Evolutionary conservation across 2,797 vertebrate genomes (phyloP), one percentile per base, ranked within the genome.

Genomic region (Potorous gilbertii): DNA sequence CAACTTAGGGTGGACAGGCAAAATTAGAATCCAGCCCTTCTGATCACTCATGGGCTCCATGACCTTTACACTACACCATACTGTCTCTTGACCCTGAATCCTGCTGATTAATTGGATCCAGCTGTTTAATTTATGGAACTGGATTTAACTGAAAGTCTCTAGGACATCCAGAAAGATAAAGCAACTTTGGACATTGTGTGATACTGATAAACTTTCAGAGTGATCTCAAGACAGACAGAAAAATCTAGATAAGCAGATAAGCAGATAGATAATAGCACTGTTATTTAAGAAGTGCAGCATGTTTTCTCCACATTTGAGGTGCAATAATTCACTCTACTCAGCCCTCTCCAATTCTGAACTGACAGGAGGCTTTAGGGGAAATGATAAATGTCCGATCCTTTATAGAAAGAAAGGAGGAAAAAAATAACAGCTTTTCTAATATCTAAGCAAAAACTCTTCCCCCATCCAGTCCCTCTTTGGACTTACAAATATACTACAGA

Each of bases 211-310:
- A 3, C 21, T 81, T 52, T 90, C 52, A 54, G 34, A 54, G 54
- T 90, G 90, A 34, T 55, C 28, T 87, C 46, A 29, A 90, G 54
- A 90, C 5, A 9, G 52, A 55, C 50, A 90, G 52, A 55, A 56
- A 52, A 55, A 87, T 94, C 62, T 59, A 95, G 93, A 66, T 87
- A 94, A 56, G 91, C 91, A n/a, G 54, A 87, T 34, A 92, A 57
- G 81, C 54, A 55, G 90, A 94, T 12, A 90, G 95, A 56, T 56
- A 55, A 31, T 55, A 92, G 90, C 24, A 54, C 14, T 54, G 57
- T 93, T 95, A 95, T 94, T 90, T 55, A 87, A 96, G 92, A 95
- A 96, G 55, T 34, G 90, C 40, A 90, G 62, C 5, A 24, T 93
- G 57, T 90, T 94, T 87, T 92, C 94, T 92, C 55, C 11, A 57